Base-by-base conservation (phyloP, 2,113 vertebrate genomes). In the Dipodomys merriami region DNA sequence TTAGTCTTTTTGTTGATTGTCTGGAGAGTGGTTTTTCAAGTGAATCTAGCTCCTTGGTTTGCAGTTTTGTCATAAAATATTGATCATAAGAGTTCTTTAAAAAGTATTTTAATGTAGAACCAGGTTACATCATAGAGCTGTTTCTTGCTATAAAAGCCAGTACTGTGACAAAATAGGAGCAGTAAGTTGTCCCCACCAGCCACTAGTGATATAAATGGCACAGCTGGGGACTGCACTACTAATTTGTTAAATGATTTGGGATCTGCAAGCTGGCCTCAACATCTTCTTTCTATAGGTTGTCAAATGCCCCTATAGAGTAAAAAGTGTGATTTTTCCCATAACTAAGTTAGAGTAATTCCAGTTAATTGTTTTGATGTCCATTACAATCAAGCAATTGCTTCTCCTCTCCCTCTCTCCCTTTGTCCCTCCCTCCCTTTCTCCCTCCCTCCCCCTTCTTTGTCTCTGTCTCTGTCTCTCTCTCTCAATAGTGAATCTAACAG, bases 221-320 rank as follows among this genome's bases (percentile, higher is more conserved):
- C 62, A 90, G 16, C 44, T 73, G 27, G 23, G 60, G 46, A 29
- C 27, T 86, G 46, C 84, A 69, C 13, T 88, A 71, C 35, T 77
- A n/a, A 22, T 88, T 95, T 78, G 35, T 84, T 84, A 80, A 93
- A 68, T 86, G n/a, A 73, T 78, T 27, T 65, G 65, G 76, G 27
- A 78, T 81, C 27, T 46, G 25, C 35, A 71, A 83, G 33, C 69
- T 86, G 86, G 83, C 69, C 60, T 91, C 78, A 90, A 81, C 27
- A 30, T 88, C 92, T 88, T 72, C 72, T 69, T 92, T 81, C 76
- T 80, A 25, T 22, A 39, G 67, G 9, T 92, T 83, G 25, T 86
- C 64, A 78, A 90, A 60, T 88, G 64, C 3, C 33, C 80, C 74
- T 30, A 62, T 83, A 53, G 0, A 74, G 15, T 3, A n/a, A 27